These are phyloP conservation scores for Scaptomyza hsui DNA, from an alignment of 1,140 invertebrate genomes.

Conservation along the genomic window DNA sequence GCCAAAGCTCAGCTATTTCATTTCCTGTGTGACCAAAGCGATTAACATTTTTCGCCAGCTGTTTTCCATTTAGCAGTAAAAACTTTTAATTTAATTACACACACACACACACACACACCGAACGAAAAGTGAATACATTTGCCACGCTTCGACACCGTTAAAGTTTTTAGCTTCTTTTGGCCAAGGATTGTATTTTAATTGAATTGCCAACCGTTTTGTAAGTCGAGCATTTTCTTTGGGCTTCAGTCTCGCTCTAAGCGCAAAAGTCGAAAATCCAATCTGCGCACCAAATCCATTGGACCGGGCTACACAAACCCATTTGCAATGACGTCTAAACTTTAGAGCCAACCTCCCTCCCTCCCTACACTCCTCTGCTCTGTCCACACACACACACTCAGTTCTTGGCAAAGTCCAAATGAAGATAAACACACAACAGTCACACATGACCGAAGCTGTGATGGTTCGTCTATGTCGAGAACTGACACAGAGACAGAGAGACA, in stretches of 20 bases:
- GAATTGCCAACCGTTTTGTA: slow-evolving; percentile 38
- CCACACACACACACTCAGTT: too few relatives aligned
- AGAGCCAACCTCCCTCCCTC: slow-evolving; percentile 3
- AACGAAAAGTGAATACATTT: slow-evolving; percentile 9
- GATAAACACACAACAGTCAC: slow-evolving; percentile 66
- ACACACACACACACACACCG: slow-evolving; percentile 18
- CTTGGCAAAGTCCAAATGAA: slow-evolving; percentile 55
- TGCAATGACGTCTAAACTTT: slow-evolving; percentile 43
- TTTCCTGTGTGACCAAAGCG: slow-evolving; percentile 44
- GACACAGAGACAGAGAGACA: not conserved
- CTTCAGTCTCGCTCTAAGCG: slow-evolving; percentile 10
- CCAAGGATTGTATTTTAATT: slow-evolving; percentile 41
- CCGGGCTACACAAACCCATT: slow-evolving; percentile 32
- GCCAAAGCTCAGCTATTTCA: slow-evolving; percentile 4
- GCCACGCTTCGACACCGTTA: slow-evolving; percentile 49
- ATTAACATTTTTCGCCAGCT: slow-evolving; percentile 59
- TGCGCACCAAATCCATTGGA: slow-evolving; percentile 56
- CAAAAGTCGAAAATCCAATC: slow-evolving; percentile 68
- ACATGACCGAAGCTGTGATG: slow-evolving; percentile 39
- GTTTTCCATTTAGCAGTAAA: slow-evolving; percentile 51
- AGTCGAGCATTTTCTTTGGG: slow-evolving; percentile 4
- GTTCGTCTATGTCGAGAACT: not conserved
- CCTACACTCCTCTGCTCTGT: not conserved
- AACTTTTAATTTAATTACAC: slow-evolving; percentile 74
- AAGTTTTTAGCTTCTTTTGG: slow-evolving; percentile 45